Evolutionary conservation across 1,140 invertebrate genomes (phyloP), one percentile per base, ranked within the genome.

Genomic region (Zaprionus africanus): DNA sequence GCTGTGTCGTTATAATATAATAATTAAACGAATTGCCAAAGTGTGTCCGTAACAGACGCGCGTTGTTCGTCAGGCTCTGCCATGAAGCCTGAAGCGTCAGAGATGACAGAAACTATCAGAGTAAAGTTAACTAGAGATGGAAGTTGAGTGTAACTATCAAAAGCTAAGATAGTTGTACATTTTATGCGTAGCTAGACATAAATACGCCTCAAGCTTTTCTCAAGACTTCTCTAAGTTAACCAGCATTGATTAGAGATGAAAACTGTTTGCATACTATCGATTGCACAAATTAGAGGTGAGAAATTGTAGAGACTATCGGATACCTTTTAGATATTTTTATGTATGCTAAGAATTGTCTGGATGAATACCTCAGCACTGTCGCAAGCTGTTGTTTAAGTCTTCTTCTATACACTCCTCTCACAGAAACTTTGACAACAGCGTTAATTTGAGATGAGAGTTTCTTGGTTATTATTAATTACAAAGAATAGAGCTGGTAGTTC

Each of bases 1-100:
- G 38, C 49, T 74, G 61, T 76, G 75, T 67, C 81, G 71, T 76
- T 87, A 90, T 88, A 88, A 88, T 81, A 88, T 88, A 88, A 88
- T 88, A 88, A 88, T 88, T 88, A 88, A 88, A 88, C 66, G 84
- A 88, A 88, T 88, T 88, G 84, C 81, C 81, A 90, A 88, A 88
- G 84, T 88, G 84, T 88, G 84, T 88, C 85, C 81, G 81, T 69
- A 79, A 75, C 81, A 87, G 78, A 83, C 84, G 83, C 79, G 73
- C 77, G 69, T 80, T 66, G 77, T 75, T 88, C 80, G 76, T 79
- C 83, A 87, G 69, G 41, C 63, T 24, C 58, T 36, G 60, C 28
- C 1, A 49, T 24, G 1, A 22, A 31, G 53, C 53, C 61, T 54
- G 63, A 53, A 57, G 63, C 51, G 26, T 51, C 59, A 49, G 56